Evolutionary conservation across 2,113 vertebrate genomes (phyloP).

Genomic region (Ahaetulla prasina): DNA sequence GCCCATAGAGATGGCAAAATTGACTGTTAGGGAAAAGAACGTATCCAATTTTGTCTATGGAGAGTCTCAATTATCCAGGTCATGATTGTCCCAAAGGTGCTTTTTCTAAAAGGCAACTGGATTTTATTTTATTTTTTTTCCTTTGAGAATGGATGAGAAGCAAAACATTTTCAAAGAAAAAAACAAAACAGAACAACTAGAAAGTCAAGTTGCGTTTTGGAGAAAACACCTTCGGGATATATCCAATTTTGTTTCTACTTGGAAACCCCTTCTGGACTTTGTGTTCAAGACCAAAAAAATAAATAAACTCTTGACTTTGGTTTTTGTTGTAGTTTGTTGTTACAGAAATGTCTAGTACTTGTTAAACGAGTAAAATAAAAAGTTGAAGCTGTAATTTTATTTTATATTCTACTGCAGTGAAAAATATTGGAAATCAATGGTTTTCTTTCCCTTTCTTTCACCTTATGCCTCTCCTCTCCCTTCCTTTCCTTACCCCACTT

Average conservation of each 20-base stretch:
- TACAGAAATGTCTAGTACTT: neutral
- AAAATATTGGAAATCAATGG: neutral
- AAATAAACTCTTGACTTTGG: neutral
- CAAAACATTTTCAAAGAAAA: neutral
- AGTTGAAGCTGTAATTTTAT: neutral
- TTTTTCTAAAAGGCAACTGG: neutral
- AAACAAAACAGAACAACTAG: too few relatives aligned
- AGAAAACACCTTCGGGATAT: neutral
- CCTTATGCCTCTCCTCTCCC: too few relatives aligned
- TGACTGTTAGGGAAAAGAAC: neutral
- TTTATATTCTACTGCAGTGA: neutral
- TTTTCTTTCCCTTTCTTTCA: too few relatives aligned
- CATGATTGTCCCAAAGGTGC: neutral
- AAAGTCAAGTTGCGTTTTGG: neutral
- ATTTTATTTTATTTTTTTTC: neutral
- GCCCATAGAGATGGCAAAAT: neutral
- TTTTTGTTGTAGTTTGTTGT: too few relatives aligned
- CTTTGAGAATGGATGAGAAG: neutral
- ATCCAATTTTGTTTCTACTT: neutral
- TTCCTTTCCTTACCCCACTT: too few relatives aligned
- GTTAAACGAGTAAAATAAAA: neutral
- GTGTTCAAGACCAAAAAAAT: neutral
- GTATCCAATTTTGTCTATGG: neutral
- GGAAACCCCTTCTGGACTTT: neutral
- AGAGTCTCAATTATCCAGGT: too few relatives aligned